Conservation (phyloP, 2,113 vertebrate species). For the Dasypus novemcinctus region DNA sequence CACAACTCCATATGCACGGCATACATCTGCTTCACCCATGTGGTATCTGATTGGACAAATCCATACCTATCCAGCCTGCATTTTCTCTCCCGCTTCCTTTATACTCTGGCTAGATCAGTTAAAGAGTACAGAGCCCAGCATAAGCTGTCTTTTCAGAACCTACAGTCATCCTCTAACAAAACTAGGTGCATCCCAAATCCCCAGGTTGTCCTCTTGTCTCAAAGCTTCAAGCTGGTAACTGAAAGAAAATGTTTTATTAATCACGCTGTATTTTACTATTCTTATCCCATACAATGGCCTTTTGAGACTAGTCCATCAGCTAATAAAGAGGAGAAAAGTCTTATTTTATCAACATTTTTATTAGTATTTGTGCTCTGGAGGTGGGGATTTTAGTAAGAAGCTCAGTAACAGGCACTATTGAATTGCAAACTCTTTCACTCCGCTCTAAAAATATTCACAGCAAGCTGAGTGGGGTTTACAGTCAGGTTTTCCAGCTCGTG, state of each 20-base stretch:
- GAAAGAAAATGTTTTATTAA: neutral
- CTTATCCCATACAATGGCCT: neutral
- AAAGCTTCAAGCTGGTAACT: neutral
- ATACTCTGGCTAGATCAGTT: neutral
- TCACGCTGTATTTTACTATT: neutral
- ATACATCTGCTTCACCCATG: slow-evolving; percentile 46
- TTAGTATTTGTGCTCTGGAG: neutral
- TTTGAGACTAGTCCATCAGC: neutral
- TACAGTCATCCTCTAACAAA: neutral
- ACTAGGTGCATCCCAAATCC: neutral
- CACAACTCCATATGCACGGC: slow-evolving; percentile 42
- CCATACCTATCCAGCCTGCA: neutral
- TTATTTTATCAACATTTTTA: neutral
- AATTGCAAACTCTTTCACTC: neutral
- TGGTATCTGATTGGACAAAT: slow-evolving; percentile 24
- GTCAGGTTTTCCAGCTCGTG: neutral
- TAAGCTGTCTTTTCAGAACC: neutral
- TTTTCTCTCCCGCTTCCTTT: slow-evolving; percentile 24
- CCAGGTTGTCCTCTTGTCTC: neutral
- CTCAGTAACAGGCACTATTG: neutral
- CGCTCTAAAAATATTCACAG: slow-evolving; percentile 27
- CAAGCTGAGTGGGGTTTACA: neutral
- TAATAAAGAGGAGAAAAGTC: slow-evolving; percentile 3
- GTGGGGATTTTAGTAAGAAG: neutral
- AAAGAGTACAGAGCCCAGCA: neutral